Evolutionary conservation across 2,888 invertebrate species (phyloP).

Genomic region (Lordiphosa andalusiaca): DNA sequence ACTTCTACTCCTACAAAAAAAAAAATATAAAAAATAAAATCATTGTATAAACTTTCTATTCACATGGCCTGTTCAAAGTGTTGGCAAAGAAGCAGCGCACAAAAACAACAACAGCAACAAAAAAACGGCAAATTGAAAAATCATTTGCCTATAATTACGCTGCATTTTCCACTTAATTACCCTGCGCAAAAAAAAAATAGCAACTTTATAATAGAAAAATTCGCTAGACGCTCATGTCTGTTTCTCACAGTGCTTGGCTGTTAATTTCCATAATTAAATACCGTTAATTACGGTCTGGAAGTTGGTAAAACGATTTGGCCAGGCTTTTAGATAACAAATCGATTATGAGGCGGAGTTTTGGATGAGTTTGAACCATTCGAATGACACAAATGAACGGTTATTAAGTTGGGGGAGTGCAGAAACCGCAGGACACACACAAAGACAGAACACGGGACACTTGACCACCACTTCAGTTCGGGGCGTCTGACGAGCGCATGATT

Average conservation of each 20-base stretch:
- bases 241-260: slow-evolving; percentile 55
- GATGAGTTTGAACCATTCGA: slow-evolving; percentile 21
- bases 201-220: slow-evolving; percentile 13
- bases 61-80: slow-evolving; percentile 48
- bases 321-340: slow-evolving; percentile 60
- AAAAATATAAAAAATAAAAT: background rate
- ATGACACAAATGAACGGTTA: slow-evolving; percentile 70
- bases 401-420: slow-evolving; percentile 41
- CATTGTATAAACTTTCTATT: slow-evolving; percentile 59
- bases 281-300: slow-evolving; percentile 57
- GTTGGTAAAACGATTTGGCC: slow-evolving; percentile 7
- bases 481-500: slow-evolving; percentile 8
- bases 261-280: slow-evolving; percentile 74
- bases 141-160: slow-evolving; percentile 68
- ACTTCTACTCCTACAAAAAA: no score
- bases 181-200: slow-evolving; percentile 42
- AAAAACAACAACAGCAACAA: slow-evolving; percentile 17
- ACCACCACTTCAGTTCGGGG: slow-evolving; percentile 1
- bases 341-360: slow-evolving; percentile 44
- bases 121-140: slow-evolving; percentile 62
- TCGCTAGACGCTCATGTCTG: slow-evolving; percentile 12
- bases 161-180: slow-evolving; percentile 70
- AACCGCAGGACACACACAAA: slow-evolving; percentile 41
- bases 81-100: slow-evolving; percentile 23
- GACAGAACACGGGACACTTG: slow-evolving; percentile 31